Base-by-base conservation (phyloP, 2,113 vertebrate species). In the Sitta europaea region DNA sequence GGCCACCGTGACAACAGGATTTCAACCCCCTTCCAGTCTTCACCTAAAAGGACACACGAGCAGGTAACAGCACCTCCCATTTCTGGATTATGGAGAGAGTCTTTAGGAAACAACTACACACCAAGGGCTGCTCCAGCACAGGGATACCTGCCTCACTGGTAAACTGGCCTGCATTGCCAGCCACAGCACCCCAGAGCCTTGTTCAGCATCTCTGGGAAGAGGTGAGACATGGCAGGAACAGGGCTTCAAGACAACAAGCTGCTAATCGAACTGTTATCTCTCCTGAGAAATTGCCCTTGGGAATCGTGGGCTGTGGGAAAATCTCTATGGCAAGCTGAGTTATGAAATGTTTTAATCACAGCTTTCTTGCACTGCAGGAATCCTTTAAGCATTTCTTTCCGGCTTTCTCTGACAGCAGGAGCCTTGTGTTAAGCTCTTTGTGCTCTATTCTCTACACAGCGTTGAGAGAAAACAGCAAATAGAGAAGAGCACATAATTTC, bases 41-140 rank as follows among this genome's bases (percentile, higher is more conserved):
- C 9, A 2, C 3, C 7, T 11, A 6, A 87, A 57, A 59, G 25
- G 36, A 43, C 15, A 40, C 12, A 20, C 0, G 0, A 45, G 42
- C 15, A 47, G 42, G 15, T 53, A 40, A 35, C 31, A 90, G 40
- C 43, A 54, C 3, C 10, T 54, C 14, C 5, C 4, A 3, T 38
- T 63, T 74, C 13, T 18, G 24, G 61, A 13, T 53, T 48, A 43
- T 7, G 25, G 82, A 25, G 27, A 43, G n/a, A 20, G 68, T 71
- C 10, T 53, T 55, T 23, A 35, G 35, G 20, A 76, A 40, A 42
- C 14, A 40, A 4, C 35, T 33, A 16, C 27, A n/a, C 6, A 25
- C 12, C 53, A 27, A 15, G 0, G 5, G 40, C 35, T 58, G 35
- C 63, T 63, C 28, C 33, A 59, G 53, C 43, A 40, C 12, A 28